phyloP scores from a whole-genome alignment of 2,888 invertebrate species.

The Caenorhabditis sulstoni region DNA sequence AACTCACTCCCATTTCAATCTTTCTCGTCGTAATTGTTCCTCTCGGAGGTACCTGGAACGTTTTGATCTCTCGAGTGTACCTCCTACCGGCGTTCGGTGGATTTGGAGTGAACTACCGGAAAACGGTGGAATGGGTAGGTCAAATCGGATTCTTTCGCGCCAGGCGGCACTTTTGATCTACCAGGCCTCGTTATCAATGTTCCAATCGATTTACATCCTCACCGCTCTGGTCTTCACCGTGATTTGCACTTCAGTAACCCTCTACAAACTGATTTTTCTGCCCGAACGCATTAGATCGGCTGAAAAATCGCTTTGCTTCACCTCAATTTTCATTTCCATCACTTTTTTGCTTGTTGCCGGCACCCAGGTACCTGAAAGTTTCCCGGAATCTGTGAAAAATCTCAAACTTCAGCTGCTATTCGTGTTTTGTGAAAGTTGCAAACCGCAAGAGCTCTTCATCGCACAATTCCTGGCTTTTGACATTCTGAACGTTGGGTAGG shows the following conservation, averaged over 20 bases:
- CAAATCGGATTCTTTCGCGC: no score
- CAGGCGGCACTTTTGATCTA: neutral
- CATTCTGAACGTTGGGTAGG: constrained; percentile 24
- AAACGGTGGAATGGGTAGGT: constrained; percentile 15
- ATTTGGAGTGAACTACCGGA: constrained; percentile 19
- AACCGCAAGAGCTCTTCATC: neutral
- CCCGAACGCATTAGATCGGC: constrained; percentile 29
- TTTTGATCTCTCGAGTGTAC: constrained; percentile 14
- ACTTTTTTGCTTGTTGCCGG: constrained; percentile 22
- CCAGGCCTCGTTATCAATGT: constrained; percentile 36
- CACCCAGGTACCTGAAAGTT: constrained; percentile 10
- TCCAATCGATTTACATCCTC: constrained; percentile 18
- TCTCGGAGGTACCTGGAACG: constrained; percentile 26
- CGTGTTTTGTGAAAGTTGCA: neutral
- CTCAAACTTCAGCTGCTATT: neutral
- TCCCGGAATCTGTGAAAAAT: no score
- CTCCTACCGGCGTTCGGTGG: neutral
- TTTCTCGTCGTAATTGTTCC: constrained; percentile 9
- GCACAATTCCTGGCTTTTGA: constrained; percentile 13
- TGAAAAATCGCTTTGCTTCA: constrained; percentile 32
- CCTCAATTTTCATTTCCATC: constrained; percentile 9
- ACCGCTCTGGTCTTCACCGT: constrained; percentile 16
- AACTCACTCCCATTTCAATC: neutral
- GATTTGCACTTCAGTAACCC: constrained; percentile 21
- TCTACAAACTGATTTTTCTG: constrained; percentile 18